phyloP scores from a whole-genome alignment of 1,140 invertebrate genomes.

The Phocides pigmalion region DNA sequence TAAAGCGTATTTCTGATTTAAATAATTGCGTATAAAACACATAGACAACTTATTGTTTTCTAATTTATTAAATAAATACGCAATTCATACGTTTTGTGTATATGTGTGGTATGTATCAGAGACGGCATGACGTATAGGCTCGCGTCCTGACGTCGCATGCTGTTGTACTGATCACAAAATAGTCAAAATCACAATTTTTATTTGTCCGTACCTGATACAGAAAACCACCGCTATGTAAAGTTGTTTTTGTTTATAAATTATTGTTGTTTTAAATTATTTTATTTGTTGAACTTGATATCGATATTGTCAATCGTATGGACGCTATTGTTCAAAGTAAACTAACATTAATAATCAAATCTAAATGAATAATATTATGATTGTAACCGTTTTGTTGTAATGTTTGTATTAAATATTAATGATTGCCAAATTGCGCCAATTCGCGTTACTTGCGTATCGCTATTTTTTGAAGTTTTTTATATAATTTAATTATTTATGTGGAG shows the following conservation, averaged over 20 bases:
- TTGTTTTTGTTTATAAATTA: slow-evolving; percentile 47
- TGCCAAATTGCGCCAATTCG: slow-evolving; percentile 37
- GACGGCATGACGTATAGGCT: too few relatives aligned
- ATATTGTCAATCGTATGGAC: slow-evolving; percentile 16
- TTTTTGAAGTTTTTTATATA: slow-evolving; percentile 29
- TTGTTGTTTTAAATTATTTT: slow-evolving; percentile 41
- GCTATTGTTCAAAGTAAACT: not conserved
- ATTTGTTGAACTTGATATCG: slow-evolving; percentile 36
- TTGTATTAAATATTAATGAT: slow-evolving; percentile 22
- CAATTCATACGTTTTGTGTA: too few relatives aligned
- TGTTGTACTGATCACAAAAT: not conserved
- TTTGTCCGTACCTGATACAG: slow-evolving; percentile 57
- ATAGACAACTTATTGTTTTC: too few relatives aligned
- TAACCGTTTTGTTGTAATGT: not conserved
- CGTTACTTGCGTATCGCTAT: slow-evolving; percentile 14
- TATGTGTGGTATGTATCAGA: too few relatives aligned
- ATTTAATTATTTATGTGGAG: slow-evolving; percentile 15
- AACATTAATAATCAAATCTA: slow-evolving; percentile 3
- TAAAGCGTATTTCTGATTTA: too few relatives aligned
- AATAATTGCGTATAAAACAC: too few relatives aligned
- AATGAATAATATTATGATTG: not conserved
- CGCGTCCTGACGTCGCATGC: too few relatives aligned
- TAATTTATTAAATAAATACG: too few relatives aligned
- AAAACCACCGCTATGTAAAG: slow-evolving; percentile 47
- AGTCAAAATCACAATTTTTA: slow-evolving; percentile 51